Evolutionary conservation across 2,888 invertebrate species (phyloP), one percentile per base, ranked within the genome.

Genomic region (Cephonodes hylas): DNA sequence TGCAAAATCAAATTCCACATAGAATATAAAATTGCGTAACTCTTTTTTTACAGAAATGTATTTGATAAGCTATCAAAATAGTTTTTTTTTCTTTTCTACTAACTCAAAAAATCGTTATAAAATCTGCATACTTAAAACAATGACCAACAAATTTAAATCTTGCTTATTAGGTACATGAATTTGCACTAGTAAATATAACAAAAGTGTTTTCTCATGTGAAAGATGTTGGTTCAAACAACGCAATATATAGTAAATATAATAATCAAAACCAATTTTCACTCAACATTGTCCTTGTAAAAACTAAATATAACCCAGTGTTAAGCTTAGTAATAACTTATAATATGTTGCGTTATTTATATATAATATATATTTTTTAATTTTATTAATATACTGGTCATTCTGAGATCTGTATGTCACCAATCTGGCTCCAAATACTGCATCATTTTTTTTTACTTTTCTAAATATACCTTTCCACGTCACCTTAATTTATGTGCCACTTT

Each of bases 301-400:
- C 77, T 84, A 83, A 83, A 80, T 63, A 70, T 74, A 80, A 75
- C 71, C 74, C 76, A 75, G 71, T 74, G 80, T 77, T 82, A 86
- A 82, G 81, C 83, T 81, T 80, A 83, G 69, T 81, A 81, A 79
- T 82, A 81, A 74, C 81, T 75, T 71, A 79, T 77, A 81, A 79
- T 78, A 82, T 79, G 77, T 81, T 81, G 80, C 79, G 74, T 80
- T 83, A 80, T 73, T 66, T 65, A 67, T 66, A 69, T 65, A 66
- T 66, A 65, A 67, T 64, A 59, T 64, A 67, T 66, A 66, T 64
- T 66, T 63, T n/a, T 66, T 73, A 73, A 68, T 73, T 74, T 72
- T 76, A 78, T 79, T 76, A 77, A 76, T 86, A 90, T 89, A 91
- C 91, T 90, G 91, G 91, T 91, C 91, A 75, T 85, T 87, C 84